phyloP scores from a whole-genome alignment of 2,113 vertebrate genomes.

The Brienomyrus longianalis region DNA sequence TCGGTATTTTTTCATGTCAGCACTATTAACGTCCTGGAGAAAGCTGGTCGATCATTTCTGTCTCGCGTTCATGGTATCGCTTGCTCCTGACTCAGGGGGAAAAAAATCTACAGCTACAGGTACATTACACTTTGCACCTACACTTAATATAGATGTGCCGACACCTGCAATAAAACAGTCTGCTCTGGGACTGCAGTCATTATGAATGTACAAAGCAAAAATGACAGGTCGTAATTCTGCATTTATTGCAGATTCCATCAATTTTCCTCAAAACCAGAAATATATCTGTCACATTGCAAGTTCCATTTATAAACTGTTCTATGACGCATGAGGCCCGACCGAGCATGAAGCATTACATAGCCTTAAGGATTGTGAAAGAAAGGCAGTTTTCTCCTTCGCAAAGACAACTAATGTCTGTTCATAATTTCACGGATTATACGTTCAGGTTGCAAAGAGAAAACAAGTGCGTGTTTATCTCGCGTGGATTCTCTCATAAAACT shows the following conservation, averaged over 20 bases:
- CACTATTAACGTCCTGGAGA: background rate
- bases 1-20: background rate
- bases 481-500: background rate
- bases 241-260: background rate
- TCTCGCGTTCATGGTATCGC: background rate
- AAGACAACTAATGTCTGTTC: background rate
- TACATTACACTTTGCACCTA: background rate
- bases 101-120: background rate
- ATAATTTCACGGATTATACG: background rate
- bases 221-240: background rate
- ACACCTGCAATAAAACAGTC: background rate
- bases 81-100: background rate
- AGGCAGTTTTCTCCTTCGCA: background rate
- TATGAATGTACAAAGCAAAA: background rate
- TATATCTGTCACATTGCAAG: background rate
- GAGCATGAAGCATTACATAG: background rate
- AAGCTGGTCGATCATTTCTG: background rate
- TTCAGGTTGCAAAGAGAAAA: background rate
- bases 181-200: background rate
- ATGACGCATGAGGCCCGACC: background rate
- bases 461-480: background rate
- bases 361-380: background rate
- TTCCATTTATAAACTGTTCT: background rate
- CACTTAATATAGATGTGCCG: background rate
- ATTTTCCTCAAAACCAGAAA: background rate